Base-by-base conservation (phyloP, 2,888 invertebrate genomes). In the Drosophila acutilabella region DNA sequence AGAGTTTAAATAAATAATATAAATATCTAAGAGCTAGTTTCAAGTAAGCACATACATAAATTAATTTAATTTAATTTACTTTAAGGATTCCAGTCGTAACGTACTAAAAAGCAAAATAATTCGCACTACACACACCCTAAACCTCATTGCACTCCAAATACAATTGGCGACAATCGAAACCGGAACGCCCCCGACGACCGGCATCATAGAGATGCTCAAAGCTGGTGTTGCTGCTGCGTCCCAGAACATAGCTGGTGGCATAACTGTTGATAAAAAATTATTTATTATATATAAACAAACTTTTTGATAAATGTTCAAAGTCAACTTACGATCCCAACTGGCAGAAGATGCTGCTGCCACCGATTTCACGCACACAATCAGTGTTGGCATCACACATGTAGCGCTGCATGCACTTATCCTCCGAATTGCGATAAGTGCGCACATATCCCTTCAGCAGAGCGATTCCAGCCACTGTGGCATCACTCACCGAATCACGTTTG, bases 81-180 rank as follows among this genome's bases (percentile, higher is more conserved):
- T 69, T 77, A 76, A 81, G 68, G 61, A 74, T 67, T 84, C 85
- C 88, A 88, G 81, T 81, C 73, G 48, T 38, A 65, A 66, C 36
- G 74, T 74, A 73, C 71, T 80, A 65, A 62, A 44, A 44, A 47
- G 52, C 44, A 59, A 48, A 41, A 23, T 48, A 33, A 33, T 23
- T 42, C 44, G 38, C 66, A 26, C 48, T 26, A 16, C n/a, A 2
- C 48, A 11, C 20, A 45, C 36, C 78, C 94, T 95, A 97, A 92
- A 97, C 96, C 93, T 97, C 97, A 92, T 97, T 97, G 93, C 98
- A 98, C 92, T 97, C 95, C 87, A 96, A 94, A 93, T 96, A 98
- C 79, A 96, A 94, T 90, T 96, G 95, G 91, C 95, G 95, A 91
- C 98, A 98, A 91, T 97, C 96, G 81, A 96, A 95, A 51, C 97